Base-by-base conservation (phyloP, 2,888 invertebrate species). In the Chloroclystis v-ata region DNA sequence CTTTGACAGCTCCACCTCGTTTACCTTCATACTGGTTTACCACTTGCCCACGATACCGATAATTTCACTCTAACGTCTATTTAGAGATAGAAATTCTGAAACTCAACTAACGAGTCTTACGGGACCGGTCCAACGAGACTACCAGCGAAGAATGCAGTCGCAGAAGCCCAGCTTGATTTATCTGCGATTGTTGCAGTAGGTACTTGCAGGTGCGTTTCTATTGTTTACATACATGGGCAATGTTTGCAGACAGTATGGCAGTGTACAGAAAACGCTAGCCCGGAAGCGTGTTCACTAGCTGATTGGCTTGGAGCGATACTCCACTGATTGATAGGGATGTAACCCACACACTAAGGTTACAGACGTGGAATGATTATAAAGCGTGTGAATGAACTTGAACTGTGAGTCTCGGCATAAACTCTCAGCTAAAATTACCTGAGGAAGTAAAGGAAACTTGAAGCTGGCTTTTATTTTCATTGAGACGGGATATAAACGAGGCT, bases 401-500 rank as follows among this genome's bases (percentile, higher is more conserved):
- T 46, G 43, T 41, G 28, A 30, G 47, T 29, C 14, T 38, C 37
- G 37, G 42, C 47, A 38, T 43, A 10, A 26, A 7, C 37, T 24
- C 37, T 26, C 42, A 43, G 52, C 47, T 37, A 50, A 52, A 52
- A 45, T 51, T 49, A 43, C 48, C 45, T 62, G 57, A 52, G 59
- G 60, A 64, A 66, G 59, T 62, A 65, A 62, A 65, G 69, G 69
- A 69, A 69, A 66, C 60, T 63, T 65, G 64, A 67, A 68, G 68
- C 64, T 30, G 62, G 67, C 64, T 71, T 78, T 78, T 78, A 76
- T 80, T 81, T 80, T 76, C 78, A 83, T 79, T 79, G 78, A 76
- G 75, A 70, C 72, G 68, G 74, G 76, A 75, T 77, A 78, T 80
- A 83, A 82, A 83, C 78, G 81, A 72, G 73, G 72, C 68, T 73